Evolutionary conservation across 2,797 vertebrate species (phyloP).

Genomic region (Sebastes nivosus): DNA sequence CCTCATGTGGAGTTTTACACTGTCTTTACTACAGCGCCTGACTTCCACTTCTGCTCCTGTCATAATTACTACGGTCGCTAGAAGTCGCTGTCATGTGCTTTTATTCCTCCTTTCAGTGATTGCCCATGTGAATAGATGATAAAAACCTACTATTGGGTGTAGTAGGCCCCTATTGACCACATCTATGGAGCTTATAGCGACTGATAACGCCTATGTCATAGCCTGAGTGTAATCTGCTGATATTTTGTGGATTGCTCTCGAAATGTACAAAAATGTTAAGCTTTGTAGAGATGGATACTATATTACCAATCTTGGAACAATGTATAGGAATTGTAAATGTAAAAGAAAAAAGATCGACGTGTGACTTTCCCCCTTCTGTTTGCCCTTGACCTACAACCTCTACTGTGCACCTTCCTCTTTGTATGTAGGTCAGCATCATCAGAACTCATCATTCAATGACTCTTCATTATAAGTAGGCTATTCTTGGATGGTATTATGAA

Average conservation of each 20-base stretch:
- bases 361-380: not conserved
- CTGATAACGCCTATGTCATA: too few species aligned
- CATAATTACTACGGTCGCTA: too few species aligned
- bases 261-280: not conserved
- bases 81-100: too few species aligned
- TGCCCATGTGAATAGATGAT: fast-evolving
- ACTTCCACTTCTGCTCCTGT: too few species aligned
- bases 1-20: too few species aligned
- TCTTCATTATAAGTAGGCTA: not conserved
- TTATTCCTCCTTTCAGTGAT: too few species aligned
- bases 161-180: too few species aligned
- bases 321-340: not conserved
- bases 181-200: too few species aligned
- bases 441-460: not conserved
- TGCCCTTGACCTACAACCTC: not conserved
- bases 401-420: not conserved
- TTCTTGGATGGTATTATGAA: conserved; percentile 39
- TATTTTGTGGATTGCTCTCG: not conserved
- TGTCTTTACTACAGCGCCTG: too few species aligned
- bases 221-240: not conserved
- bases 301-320: not conserved
- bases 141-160: too few species aligned
- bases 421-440: not conserved
- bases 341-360: fast-evolving
- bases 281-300: not conserved